These are phyloP conservation scores for Nyctibius bracteatus DNA, from an alignment of 2,113 vertebrate genomes.

Conservation along the genomic window DNA sequence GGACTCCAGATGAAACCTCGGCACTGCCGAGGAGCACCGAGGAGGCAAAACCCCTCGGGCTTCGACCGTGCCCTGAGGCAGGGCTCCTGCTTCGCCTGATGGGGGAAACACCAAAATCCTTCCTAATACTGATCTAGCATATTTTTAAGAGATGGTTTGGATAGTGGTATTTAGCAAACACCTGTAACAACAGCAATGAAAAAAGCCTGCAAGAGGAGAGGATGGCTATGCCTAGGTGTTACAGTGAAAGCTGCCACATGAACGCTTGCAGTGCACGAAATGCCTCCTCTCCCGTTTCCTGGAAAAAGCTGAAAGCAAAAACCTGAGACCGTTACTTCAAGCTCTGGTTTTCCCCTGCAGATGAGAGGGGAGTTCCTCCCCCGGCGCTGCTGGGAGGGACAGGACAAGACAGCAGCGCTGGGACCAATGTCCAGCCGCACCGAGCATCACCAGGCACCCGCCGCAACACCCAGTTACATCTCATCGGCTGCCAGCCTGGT, in stretches of 20 bases:
- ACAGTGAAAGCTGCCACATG: neutral
- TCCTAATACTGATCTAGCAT: neutral
- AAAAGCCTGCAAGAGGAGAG: neutral
- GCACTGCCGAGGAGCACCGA: neutral
- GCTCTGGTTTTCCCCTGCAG: neutral
- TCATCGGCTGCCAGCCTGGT: neutral
- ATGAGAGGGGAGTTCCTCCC: neutral
- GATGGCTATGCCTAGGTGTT: neutral
- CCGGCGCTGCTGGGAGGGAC: neutral
- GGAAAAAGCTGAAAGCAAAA: neutral
- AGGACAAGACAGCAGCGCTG: neutral
- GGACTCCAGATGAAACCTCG: neutral
- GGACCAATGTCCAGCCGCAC: neutral
- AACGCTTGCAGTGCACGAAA: neutral
- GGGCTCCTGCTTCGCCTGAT: fast-evolving
- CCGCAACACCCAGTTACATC: neutral
- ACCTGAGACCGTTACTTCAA: neutral
- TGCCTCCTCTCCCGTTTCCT: neutral
- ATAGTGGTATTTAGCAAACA: neutral
- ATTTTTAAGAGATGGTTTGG: neutral
- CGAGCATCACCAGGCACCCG: neutral
- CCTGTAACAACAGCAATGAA: neutral
- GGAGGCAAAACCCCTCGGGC: neutral
- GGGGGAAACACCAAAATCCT: neutral
- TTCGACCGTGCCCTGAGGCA: neutral